phyloP scores from a whole-genome alignment of 2,888 invertebrate species.

The Sabatieria punctata region DNA sequence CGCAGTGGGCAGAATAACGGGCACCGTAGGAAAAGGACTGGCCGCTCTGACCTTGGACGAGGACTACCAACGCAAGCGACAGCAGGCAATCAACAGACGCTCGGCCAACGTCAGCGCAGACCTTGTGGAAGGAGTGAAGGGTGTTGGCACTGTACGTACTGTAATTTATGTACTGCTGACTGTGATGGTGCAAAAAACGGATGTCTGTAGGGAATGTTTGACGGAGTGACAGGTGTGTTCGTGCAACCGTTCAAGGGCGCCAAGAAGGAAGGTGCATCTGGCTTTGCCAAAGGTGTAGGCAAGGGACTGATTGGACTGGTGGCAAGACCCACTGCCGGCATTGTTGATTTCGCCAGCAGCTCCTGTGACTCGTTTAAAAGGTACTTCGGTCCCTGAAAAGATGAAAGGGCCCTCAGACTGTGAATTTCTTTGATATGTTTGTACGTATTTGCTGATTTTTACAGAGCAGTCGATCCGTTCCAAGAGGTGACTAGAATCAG shows the following conservation, averaged over 20 bases:
- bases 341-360: slow-evolving; percentile 93
- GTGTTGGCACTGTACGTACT: slow-evolving; percentile 83
- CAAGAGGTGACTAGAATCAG: slow-evolving; percentile 45
- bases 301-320: slow-evolving; percentile 72
- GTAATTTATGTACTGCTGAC: no score
- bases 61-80: slow-evolving; percentile 80
- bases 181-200: no score
- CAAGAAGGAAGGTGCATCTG: slow-evolving; percentile 68
- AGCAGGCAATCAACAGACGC: slow-evolving; percentile 70
- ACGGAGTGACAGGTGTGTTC: slow-evolving; percentile 90
- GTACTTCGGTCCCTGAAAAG: no score
- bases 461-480: slow-evolving; percentile 30
- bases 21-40: slow-evolving; percentile 54
- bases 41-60: slow-evolving; percentile 84
- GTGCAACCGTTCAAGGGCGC: slow-evolving; percentile 88
- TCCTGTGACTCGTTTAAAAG: slow-evolving; percentile 87
- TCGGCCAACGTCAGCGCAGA: slow-evolving; percentile 52
- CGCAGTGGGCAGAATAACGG: slow-evolving; percentile 63
- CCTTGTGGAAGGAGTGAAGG: slow-evolving; percentile 59
- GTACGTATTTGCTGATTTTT: no score
- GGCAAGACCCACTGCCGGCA: slow-evolving; percentile 76
- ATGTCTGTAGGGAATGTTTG: slow-evolving; percentile 84
- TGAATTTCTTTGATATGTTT: no score
- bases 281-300: slow-evolving; percentile 35
- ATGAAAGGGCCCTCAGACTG: no score